These are phyloP conservation scores for Tetrax tetrax DNA, from an alignment of 2,113 vertebrate genomes.

Conservation along the genomic window DNA sequence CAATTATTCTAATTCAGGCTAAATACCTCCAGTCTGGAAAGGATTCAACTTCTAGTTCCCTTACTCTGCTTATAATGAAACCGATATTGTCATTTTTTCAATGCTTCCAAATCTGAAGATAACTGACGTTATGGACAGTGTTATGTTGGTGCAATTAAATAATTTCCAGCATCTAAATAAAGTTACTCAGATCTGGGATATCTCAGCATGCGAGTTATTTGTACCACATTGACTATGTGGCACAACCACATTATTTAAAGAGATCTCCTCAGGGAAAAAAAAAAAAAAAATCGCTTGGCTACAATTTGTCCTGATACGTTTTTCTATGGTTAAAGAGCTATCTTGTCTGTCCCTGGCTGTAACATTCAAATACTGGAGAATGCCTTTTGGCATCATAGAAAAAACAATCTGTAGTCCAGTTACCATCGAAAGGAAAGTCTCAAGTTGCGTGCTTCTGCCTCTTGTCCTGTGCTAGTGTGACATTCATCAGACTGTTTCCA, in stretches of 20 bases:
- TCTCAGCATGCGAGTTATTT: background rate
- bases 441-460: background rate
- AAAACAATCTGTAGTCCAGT: background rate
- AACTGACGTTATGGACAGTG: background rate
- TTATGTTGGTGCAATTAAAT: background rate
- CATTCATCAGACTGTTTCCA: background rate
- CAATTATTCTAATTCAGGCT: background rate
- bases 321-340: background rate
- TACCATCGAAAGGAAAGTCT: background rate
- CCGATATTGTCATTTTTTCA: background rate
- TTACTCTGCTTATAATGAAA: background rate
- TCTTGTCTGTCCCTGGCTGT: background rate
- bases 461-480: background rate
- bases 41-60: background rate
- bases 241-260: background rate
- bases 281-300: background rate
- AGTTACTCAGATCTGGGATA: background rate
- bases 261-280: background rate
- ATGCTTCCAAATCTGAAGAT: background rate
- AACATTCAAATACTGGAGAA: background rate
- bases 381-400: background rate
- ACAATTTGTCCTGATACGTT: background rate
- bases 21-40: background rate
- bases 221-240: background rate
- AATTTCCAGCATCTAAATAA: background rate